Evolutionary conservation across 2,888 invertebrate species (phyloP), one percentile per base, ranked within the genome.

Genomic region (Melanotus villosus): DNA sequence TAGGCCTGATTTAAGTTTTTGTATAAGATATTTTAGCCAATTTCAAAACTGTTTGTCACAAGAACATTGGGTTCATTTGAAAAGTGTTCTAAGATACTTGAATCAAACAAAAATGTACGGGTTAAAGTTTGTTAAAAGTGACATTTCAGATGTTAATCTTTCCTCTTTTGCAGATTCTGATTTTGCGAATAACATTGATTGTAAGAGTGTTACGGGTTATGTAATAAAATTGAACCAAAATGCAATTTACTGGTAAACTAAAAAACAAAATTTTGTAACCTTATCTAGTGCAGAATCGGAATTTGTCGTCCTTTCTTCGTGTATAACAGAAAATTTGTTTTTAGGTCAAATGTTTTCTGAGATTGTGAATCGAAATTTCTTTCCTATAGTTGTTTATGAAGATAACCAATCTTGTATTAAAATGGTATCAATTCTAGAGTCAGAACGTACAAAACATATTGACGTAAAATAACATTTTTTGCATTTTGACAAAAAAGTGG

Each of bases 191-290:
- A 23, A 69, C 58, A n/a, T 12, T 23, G 74, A 74, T 45, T 36
- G 76, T 52, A 72, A 73, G 64, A 74, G 73, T 67, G 60, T 74
- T 19, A 57, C 70, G 26, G 75, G 76, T 41, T 76, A 34, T 67
- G n/a, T 66, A 30, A 59, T 74, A 9, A 74, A 69, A 59, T 12
- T 75, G 2, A 57, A 65, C 68, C 23, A 73, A 12, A 75, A 71
- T 70, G 23, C 70, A 12, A 43, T 76, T n/a, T 59, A 9, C 34
- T 70, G 71, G 72, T 73, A 71, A 64, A 63, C 62, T 12, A 68
- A 47, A 14, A 75, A 75, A 50, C 75, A 75, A 57, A 36, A 9
- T 23, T 50, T 62, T 14, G 71, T 72, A 4, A 14, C 71, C 26
- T 12, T 73, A 7, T 66, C 72, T 14, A 73, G 72, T 63, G 2